Conservation (phyloP, 2,113 vertebrate species). For the Gasterosteus aculeatus region DNA sequence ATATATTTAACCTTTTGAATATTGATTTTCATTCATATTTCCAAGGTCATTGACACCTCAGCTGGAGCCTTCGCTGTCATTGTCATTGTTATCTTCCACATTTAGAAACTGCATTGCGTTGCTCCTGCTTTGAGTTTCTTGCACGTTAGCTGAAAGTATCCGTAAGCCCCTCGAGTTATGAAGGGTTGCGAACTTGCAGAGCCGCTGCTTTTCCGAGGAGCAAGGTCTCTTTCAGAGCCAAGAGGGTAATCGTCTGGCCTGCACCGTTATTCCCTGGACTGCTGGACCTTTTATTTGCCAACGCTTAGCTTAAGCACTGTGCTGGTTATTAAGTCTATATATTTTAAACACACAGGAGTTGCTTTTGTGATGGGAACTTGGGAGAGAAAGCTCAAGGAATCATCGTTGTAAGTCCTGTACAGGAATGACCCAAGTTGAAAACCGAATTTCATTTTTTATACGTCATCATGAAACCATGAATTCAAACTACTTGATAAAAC, state of each 20-base stretch:
- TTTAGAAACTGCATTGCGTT: neutral
- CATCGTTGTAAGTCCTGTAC: too few relatives aligned
- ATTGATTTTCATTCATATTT: neutral
- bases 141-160: slow-evolving; percentile 31
- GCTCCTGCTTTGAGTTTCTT: slow-evolving; percentile 29
- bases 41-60: neutral
- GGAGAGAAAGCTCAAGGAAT: too few relatives aligned
- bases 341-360: slow-evolving; percentile 3
- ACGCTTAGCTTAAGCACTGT: slow-evolving; percentile 15
- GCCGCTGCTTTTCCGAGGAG: slow-evolving; percentile 46
- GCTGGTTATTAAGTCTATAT: slow-evolving; percentile 22
- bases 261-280: slow-evolving; percentile 27
- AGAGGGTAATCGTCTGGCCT: slow-evolving; percentile 46
- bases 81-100: neutral
- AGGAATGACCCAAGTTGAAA: too few relatives aligned
- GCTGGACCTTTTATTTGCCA: slow-evolving; percentile 24
- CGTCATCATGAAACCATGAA: neutral
- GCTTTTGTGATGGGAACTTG: neutral
- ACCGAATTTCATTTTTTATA: neutral
- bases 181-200: slow-evolving; percentile 40
- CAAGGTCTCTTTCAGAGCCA: slow-evolving; percentile 31
- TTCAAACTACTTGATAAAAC: neutral
- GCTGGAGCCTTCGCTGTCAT: neutral
- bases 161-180: slow-evolving; percentile 39
- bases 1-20: neutral